Base-by-base conservation (phyloP, 2,113 vertebrate species). In the Oryzias javanicus region DNA sequence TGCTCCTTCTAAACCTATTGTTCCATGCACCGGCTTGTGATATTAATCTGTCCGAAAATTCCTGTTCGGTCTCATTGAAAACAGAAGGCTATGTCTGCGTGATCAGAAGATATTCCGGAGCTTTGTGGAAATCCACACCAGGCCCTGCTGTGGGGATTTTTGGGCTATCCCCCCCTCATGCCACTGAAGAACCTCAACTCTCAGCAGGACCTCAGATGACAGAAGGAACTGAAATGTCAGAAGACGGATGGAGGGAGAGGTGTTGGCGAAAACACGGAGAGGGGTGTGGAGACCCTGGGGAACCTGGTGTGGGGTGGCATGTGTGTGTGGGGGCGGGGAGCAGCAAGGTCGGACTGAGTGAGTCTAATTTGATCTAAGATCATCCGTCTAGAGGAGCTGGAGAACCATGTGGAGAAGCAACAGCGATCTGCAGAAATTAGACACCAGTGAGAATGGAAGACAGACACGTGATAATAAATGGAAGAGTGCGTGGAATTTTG, bases 351-450 rank as follows among this genome's bases (percentile, higher is more conserved):
- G 76, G 72, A 72, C 68, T 71, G 81, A 67, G 74, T 55, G 72
- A 82, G 77, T 62, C 87, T 88, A 83, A 89, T 87, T 83, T 79
- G 84, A 84, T 84, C 62, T 71, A 78, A 78, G 80, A 74, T 85
- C 76, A 83, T 81, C 76, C 79, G 83, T 82, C 84, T 81, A 85
- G 83, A 80, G 76, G 72, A 85, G 87, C 75, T 74, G 72, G 77
- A 82, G 79, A 82, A 24, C 64, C 84, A 74, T 69, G 76, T 78
- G 55, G 80, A 75, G 87, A 74, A 60, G 80, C 72, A 79, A 72
- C 70, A 81, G 78, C 67, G 79, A 86, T 89, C 74, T 79, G 80
- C 79, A 76, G 84, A 87, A 82, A 88, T 86, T 81, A 82, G 64
- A 55, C 71, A 60, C 64, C 60, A 44, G 72, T 42, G 68, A 72